Conservation (phyloP, 2,888 invertebrate species). For the Plutella xylostella region DNA sequence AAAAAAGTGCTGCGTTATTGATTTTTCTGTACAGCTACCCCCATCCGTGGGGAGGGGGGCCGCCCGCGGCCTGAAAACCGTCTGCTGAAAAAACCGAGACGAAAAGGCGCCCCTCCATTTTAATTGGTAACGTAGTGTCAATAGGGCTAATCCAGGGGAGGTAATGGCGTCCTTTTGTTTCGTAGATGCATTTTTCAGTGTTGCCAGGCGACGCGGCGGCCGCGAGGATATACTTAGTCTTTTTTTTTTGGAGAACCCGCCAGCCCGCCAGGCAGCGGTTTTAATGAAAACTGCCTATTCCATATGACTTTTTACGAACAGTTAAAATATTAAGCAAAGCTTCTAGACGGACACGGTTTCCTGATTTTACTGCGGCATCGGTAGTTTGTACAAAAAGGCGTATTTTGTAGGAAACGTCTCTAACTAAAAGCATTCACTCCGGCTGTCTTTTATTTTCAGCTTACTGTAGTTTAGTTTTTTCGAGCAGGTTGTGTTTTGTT, state of each 20-base stretch:
- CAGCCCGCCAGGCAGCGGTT: background rate
- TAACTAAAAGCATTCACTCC: background rate
- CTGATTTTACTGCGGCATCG: background rate
- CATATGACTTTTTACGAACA: background rate
- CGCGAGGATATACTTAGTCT: background rate
- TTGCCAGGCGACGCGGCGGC: slow-evolving; percentile 37
- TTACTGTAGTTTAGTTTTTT: too few species aligned
- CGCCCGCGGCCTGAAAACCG: slow-evolving; percentile 69
- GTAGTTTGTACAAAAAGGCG: background rate
- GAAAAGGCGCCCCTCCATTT: slow-evolving; percentile 69
- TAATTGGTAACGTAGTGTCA: slow-evolving; percentile 71
- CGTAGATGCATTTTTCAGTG: slow-evolving; percentile 60
- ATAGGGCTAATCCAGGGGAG: slow-evolving; percentile 64
- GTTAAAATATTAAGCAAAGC: background rate
- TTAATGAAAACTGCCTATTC: slow-evolving; percentile 3
- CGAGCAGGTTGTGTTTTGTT: too few species aligned
- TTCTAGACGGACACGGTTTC: background rate
- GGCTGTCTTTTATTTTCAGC: too few species aligned
- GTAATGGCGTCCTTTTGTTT: slow-evolving; percentile 66
- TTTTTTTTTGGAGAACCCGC: slow-evolving; percentile 2
- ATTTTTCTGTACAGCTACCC: slow-evolving; percentile 65
- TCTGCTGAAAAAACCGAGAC: slow-evolving; percentile 70
- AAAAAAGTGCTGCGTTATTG: slow-evolving; percentile 72
- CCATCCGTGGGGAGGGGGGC: slow-evolving; percentile 27
- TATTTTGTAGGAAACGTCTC: background rate